Conservation (phyloP, 2,797 vertebrate species). For the Molossus alvarezi region DNA sequence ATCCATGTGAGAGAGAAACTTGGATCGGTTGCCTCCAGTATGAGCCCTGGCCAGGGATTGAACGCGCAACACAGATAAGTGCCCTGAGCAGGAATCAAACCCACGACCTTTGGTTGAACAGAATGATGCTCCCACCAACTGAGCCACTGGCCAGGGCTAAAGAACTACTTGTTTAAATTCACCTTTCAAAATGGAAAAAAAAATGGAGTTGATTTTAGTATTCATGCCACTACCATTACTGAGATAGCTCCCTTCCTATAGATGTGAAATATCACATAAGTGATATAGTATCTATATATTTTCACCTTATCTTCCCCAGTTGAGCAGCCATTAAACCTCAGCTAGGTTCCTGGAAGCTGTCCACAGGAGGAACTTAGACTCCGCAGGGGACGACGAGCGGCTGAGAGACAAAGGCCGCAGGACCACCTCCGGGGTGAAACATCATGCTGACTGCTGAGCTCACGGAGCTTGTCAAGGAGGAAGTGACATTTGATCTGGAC, state of each 20-base stretch:
- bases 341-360: slow-evolving; percentile 16
- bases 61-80: background rate
- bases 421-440: background rate
- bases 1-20: background rate
- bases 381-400: background rate
- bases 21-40: background rate
- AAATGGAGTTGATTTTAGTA: background rate
- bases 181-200: background rate
- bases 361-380: background rate
- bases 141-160: background rate
- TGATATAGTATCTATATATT: background rate
- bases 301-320: background rate
- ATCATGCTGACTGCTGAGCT: background rate
- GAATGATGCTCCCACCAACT: background rate
- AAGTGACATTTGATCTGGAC: background rate
- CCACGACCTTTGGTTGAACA: too few relatives aligned
- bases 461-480: background rate
- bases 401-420: background rate
- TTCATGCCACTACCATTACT: background rate
- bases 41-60: background rate
- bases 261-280: background rate
- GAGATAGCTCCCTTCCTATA: background rate
- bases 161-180: slow-evolving; percentile 4
- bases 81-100: too few relatives aligned
- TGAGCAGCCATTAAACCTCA: background rate